A percentile compares a stretch with the other conserved stretches of the same genome.
These are phyloP conservation scores for Cepphus grylle DNA, from an alignment of 2,113 vertebrate genomes.

Conservation along the genomic window DNA sequence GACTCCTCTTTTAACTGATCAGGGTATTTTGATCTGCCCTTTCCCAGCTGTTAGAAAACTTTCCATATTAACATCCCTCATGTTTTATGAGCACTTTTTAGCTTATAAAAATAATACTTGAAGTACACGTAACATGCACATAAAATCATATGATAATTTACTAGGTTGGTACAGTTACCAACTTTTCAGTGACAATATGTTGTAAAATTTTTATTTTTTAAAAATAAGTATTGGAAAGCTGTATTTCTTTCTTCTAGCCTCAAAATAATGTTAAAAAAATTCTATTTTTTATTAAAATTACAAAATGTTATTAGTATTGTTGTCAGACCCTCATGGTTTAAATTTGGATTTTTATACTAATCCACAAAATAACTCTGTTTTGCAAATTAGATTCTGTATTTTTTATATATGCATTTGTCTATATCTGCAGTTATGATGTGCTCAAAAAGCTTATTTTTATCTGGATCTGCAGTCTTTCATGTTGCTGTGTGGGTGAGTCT, in stretches of 20 bases:
- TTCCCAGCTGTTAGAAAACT: background rate
- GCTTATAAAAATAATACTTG: background rate
- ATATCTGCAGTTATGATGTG: background rate
- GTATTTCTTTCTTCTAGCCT: background rate
- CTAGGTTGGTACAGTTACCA: background rate
- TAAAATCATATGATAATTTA: background rate
- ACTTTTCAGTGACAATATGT: background rate
- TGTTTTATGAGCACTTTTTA: background rate
- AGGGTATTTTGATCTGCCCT: background rate
- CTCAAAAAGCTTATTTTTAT: background rate
- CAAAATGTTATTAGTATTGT: background rate
- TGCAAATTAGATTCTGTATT: background rate
- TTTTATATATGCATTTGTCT: background rate
- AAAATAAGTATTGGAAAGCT: background rate
- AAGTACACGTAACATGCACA: background rate
- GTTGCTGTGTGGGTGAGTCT: background rate
- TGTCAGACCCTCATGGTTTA: background rate
- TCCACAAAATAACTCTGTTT: background rate
- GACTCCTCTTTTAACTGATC: background rate
- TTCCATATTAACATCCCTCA: background rate
- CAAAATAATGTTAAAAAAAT: background rate
- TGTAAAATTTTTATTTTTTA: background rate
- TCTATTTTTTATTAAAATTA: background rate
- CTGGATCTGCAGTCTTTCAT: background rate
- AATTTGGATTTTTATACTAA: background rate